These are phyloP conservation scores for Drosophila dunni DNA, from an alignment of 1,140 invertebrate species.

Conservation along the genomic window DNA sequence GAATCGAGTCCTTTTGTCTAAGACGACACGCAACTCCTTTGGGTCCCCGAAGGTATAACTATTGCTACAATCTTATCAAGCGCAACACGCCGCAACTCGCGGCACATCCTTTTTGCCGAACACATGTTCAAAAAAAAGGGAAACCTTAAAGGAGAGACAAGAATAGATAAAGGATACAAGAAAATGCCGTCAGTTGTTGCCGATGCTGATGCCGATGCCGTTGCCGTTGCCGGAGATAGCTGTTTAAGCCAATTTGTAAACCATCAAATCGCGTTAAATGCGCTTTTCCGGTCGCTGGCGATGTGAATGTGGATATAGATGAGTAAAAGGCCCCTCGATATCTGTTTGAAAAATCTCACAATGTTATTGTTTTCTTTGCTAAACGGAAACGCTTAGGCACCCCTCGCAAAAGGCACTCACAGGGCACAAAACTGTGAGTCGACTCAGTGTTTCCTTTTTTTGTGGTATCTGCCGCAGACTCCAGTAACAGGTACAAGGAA, in stretches of 20 bases:
- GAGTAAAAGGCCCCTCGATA: slow-evolving; percentile 33
- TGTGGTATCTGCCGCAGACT: slow-evolving; percentile 32
- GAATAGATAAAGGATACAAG: slow-evolving; percentile 44
- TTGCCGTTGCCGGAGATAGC: slow-evolving; percentile 51
- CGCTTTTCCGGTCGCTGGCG: slow-evolving; percentile 75
- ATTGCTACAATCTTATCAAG: slow-evolving; percentile 68
- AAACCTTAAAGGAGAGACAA: slow-evolving; percentile 10
- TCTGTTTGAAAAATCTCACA: slow-evolving; percentile 63
- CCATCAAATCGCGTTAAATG: slow-evolving; percentile 83
- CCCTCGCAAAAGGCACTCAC: slow-evolving; percentile 43
- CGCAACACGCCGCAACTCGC: slow-evolving; percentile 66
- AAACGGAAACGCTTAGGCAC: slow-evolving; percentile 76
- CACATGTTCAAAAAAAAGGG: slow-evolving; percentile 43
- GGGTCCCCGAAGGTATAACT: slow-evolving; percentile 1
- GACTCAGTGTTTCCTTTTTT: slow-evolving; percentile 24
- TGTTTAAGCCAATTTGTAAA: slow-evolving; percentile 82
- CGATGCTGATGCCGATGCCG: slow-evolving; percentile 47
- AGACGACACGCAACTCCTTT: slow-evolving; percentile 26
- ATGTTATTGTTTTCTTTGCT: slow-evolving; percentile 79
- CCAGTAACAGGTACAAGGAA: slow-evolving; percentile 49
- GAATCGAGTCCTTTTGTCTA: slow-evolving; percentile 12
- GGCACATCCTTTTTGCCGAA: slow-evolving; percentile 33
- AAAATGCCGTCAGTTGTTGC: slow-evolving; percentile 70
- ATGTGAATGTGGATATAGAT: slow-evolving; percentile 7
- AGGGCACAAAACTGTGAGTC: slow-evolving; percentile 12